Percentiles rank a stretch among this genome's conserved stretches.
Evolutionary conservation across 2,797 vertebrate species (phyloP).

Genomic region (Hoplostethus mediterraneus): DNA sequence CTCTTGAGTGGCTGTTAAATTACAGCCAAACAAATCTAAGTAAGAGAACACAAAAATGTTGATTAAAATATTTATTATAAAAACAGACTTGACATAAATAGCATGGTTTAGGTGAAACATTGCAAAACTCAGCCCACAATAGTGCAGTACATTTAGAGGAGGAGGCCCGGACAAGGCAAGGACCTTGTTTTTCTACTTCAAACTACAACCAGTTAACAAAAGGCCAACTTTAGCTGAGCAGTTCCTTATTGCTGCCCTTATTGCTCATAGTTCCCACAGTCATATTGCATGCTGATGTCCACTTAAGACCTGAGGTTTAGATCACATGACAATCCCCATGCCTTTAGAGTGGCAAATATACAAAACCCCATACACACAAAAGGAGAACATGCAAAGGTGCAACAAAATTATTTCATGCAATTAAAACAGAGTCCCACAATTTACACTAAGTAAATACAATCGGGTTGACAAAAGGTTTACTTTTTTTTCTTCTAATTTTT

Average conservation of each 20-base stretch:
- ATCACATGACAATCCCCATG: constrained; percentile 30
- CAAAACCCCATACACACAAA: not conserved
- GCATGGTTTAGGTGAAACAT: constrained; percentile 32
- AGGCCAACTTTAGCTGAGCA: not conserved
- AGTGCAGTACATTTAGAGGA: constrained; percentile 25
- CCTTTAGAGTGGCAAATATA: constrained; percentile 2
- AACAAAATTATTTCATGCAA: constrained; percentile 32
- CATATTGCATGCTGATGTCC: constrained; percentile 26
- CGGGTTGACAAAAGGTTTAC: constrained; percentile 1
- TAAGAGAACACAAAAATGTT: not conserved
- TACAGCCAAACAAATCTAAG: too few species aligned
- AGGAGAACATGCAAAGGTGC: constrained; percentile 13
- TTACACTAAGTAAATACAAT: not conserved
- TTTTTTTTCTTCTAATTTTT: not conserved
- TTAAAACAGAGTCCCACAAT: not conserved
- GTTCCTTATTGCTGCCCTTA: not conserved
- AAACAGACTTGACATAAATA: constrained; percentile 50
- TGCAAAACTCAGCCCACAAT: constrained; percentile 24
- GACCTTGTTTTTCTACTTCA: not conserved
- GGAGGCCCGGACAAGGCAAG: not conserved
- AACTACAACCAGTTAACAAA: not conserved
- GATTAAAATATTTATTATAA: constrained; percentile 76
- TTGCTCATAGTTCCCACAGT: constrained; percentile 3
- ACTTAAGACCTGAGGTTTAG: constrained; percentile 31
- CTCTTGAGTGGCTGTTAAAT: too few species aligned